Conservation (phyloP, 2,888 invertebrate species). For the Steromphala cineraria region DNA sequence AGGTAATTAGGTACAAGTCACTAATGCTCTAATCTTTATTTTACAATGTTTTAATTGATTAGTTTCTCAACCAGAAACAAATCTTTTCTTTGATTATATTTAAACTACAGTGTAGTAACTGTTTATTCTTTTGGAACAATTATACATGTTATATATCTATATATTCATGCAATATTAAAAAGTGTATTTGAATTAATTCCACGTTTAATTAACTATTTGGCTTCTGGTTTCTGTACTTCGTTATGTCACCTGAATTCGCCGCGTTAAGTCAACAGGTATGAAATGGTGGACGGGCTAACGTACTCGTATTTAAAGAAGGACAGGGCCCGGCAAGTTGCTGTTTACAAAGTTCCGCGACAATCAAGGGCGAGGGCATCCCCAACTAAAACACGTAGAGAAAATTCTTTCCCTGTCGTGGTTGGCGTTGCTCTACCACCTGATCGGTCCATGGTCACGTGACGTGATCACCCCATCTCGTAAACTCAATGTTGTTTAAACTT, state of each 20-base stretch:
- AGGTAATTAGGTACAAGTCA: no score
- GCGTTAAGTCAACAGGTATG: not conserved
- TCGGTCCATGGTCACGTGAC: not conserved
- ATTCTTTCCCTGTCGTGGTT: not conserved
- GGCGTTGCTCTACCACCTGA: not conserved
- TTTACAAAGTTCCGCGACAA: constrained; percentile 1
- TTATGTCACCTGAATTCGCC: not conserved
- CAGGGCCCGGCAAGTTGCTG: not conserved
- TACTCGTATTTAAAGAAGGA: not conserved
- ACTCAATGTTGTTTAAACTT: not conserved
- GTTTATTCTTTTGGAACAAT: no score
- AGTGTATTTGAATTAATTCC: no score
- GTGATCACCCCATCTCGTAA: not conserved
- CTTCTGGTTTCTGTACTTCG: not conserved
- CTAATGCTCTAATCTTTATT: no score
- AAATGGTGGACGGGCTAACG: not conserved
- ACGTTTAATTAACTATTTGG: no score
- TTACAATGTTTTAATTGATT: no score
- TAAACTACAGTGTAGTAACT: no score
- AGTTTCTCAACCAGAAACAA: no score
- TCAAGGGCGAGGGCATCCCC: not conserved
- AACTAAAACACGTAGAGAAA: not conserved
- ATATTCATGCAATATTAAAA: no score
- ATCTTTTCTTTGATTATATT: no score
- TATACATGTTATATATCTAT: no score